Percentiles rank a stretch among this genome's conserved stretches.
phyloP scores from a whole-genome alignment of 2,797 vertebrate genomes.

The Diglossa cyanea region DNA sequence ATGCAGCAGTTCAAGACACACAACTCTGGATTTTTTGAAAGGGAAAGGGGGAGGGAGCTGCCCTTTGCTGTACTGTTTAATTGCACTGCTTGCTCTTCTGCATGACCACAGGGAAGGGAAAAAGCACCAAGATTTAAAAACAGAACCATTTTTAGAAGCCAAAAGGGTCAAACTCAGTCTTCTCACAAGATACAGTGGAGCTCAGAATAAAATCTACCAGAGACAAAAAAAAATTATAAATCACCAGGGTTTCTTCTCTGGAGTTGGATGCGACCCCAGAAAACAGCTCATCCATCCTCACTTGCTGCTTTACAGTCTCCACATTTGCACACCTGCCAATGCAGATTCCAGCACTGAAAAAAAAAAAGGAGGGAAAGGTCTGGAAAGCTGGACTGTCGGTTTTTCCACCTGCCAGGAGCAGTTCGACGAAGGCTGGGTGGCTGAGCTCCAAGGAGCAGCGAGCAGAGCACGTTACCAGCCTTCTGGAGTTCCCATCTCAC shows the following conservation, averaged over 20 bases:
- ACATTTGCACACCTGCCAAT: background rate
- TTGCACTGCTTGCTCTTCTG: background rate
- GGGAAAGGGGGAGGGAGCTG: slow-evolving; percentile 36
- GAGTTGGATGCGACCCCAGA: background rate
- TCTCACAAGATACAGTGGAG: background rate
- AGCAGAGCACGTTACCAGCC: background rate
- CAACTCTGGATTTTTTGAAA: slow-evolving; percentile 34
- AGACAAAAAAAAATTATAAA: background rate
- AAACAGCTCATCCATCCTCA: background rate
- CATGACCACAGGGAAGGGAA: background rate
- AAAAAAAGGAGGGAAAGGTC: background rate
- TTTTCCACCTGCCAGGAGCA: background rate
- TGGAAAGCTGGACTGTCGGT: background rate
- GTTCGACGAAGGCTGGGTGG: background rate
- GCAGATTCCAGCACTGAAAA: background rate
- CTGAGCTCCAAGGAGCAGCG: background rate
- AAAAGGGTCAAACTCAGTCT: background rate
- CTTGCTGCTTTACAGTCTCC: background rate
- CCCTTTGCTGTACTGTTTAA: background rate
- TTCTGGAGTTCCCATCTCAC: background rate
- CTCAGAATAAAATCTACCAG: background rate
- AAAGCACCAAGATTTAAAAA: background rate
- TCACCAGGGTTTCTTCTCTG: background rate
- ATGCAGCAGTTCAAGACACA: slow-evolving; percentile 52
- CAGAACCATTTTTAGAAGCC: background rate